These are phyloP conservation scores for Myopa testacea DNA, from an alignment of 2,888 invertebrate species.

Conservation along the genomic window DNA sequence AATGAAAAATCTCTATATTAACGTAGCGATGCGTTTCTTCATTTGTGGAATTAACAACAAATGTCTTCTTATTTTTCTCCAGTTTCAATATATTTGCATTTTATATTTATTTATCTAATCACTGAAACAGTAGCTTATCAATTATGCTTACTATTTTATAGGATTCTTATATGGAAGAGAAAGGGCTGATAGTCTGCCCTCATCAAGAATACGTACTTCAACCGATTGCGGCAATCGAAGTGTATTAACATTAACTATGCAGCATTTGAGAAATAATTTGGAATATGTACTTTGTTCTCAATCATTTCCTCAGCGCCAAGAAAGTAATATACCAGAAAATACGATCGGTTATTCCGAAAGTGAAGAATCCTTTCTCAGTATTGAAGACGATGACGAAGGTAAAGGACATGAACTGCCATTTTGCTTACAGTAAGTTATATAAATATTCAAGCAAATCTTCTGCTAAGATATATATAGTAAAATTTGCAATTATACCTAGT, in stretches of 20 bases:
- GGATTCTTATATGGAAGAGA: slow-evolving; percentile 69
- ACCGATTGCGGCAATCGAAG: slow-evolving; percentile 71
- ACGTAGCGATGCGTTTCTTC: background rate
- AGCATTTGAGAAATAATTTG: slow-evolving; percentile 67
- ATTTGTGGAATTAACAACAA: background rate
- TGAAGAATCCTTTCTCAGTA: slow-evolving; percentile 77
- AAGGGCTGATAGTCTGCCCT: slow-evolving; percentile 83
- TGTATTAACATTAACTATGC: slow-evolving; percentile 61
- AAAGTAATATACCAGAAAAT: slow-evolving; percentile 68
- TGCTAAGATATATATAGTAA: too few relatives aligned
- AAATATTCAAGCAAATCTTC: too few relatives aligned
- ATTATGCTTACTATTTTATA: slow-evolving; percentile 35
- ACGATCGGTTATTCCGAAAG: slow-evolving; percentile 76
- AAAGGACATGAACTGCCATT: slow-evolving; percentile 59
- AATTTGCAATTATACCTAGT: too few relatives aligned
- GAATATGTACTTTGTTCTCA: slow-evolving; percentile 67
- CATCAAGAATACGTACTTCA: slow-evolving; percentile 77
- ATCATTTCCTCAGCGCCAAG: slow-evolving; percentile 65
- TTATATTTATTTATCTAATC: background rate
- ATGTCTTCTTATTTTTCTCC: background rate
- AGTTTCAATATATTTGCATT: background rate
- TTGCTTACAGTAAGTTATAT: slow-evolving; percentile 59
- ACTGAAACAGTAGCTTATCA: background rate
- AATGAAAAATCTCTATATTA: too few relatives aligned
- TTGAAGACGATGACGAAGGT: slow-evolving; percentile 75